Percentiles rank a stretch among this genome's conserved stretches.
phyloP scores from a whole-genome alignment of 2,113 vertebrate genomes.

The Notechis scutatus region DNA sequence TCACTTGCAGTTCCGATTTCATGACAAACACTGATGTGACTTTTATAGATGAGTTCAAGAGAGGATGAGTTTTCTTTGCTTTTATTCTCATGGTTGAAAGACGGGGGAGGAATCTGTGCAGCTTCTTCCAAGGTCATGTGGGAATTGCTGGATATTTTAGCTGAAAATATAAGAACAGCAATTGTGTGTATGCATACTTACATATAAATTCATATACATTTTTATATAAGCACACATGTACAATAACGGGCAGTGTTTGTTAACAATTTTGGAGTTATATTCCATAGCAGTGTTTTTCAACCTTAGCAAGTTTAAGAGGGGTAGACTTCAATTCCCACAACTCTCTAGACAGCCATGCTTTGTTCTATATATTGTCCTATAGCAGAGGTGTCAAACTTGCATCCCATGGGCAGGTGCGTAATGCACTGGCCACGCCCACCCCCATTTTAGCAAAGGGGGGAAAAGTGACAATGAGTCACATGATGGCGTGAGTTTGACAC shows the following conservation, averaged over 20 bases:
- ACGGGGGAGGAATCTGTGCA: constrained; percentile 29
- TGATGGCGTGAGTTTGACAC: too few species aligned
- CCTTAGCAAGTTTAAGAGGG: neutral
- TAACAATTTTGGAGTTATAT: constrained; percentile 29
- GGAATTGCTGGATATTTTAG: constrained; percentile 15
- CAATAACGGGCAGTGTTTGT: constrained; percentile 7
- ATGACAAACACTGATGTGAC: neutral
- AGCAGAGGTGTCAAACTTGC: too few species aligned
- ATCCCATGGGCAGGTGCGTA: too few species aligned
- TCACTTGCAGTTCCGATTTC: neutral
- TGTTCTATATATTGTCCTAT: neutral
- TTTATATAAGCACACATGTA: constrained; percentile 21
- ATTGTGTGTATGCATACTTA: constrained; percentile 26
- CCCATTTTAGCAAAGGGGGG: too few species aligned
- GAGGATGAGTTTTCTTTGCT: constrained; percentile 4
- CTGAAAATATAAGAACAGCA: neutral
- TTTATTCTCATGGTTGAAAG: constrained; percentile 33
- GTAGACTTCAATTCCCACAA: neutral
- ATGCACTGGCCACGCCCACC: too few species aligned
- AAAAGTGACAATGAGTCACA: too few species aligned
- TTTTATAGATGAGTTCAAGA: constrained; percentile 17
- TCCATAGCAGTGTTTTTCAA: neutral
- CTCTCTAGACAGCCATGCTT: neutral
- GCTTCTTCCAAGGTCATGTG: neutral
- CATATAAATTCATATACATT: constrained; percentile 36